A percentile compares a stretch with the other conserved stretches of the same genome.
Conservation (phyloP, 2,888 invertebrate species). For the Chrysomela aeneicollis region DNA sequence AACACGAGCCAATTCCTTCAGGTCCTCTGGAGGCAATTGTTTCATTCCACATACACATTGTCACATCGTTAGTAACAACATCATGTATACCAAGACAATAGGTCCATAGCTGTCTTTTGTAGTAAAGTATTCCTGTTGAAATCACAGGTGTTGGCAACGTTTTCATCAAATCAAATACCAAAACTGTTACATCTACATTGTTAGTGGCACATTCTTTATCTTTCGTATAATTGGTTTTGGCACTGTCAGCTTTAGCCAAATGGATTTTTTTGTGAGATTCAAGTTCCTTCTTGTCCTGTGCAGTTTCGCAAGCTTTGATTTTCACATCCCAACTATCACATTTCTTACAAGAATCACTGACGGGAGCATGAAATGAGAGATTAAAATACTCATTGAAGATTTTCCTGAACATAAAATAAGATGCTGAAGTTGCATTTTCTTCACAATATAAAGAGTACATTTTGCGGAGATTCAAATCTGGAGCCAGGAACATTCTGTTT, state of each 20-base stretch:
- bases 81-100: conserved; percentile 42
- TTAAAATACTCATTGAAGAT: conserved; percentile 30
- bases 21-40: conserved; percentile 39
- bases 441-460: conserved; percentile 6
- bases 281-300: too few relatives aligned
- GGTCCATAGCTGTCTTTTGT: conserved; percentile 42
- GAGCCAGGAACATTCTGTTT: conserved; percentile 12
- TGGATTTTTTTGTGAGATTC: too few relatives aligned
- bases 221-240: too few relatives aligned
- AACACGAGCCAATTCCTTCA: conserved; percentile 42
- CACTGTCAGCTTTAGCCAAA: too few relatives aligned
- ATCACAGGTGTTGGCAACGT: conserved; percentile 44
- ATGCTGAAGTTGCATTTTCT: conserved; percentile 12
- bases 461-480: conserved; percentile 5
- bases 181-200: too few relatives aligned
- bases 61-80: conserved; percentile 27
- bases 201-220: too few relatives aligned
- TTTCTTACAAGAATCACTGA: too few relatives aligned
- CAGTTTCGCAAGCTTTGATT: too few relatives aligned
- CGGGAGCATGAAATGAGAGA: conserved; percentile 25
- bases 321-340: too few relatives aligned
- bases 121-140: conserved; percentile 39
- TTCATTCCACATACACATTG: conserved; percentile 43
- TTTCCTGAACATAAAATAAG: conserved; percentile 22
- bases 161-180: conserved; percentile 44